A percentile compares a stretch with the other conserved stretches of the same genome.
phyloP scores from a whole-genome alignment of 2,888 invertebrate species.

The Limenitis camilla region DNA sequence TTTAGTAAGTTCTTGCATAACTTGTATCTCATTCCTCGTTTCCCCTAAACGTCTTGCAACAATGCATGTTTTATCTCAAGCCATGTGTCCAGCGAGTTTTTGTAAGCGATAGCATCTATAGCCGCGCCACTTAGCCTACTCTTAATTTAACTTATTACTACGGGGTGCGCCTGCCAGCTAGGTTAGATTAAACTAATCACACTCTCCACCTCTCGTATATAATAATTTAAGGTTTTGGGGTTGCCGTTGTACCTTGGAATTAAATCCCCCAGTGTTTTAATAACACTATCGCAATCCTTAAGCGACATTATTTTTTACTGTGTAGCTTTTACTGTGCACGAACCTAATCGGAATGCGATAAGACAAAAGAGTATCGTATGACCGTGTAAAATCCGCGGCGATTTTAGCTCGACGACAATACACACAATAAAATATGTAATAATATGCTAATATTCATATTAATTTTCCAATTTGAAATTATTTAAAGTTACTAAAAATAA shows the following conservation, averaged over 20 bases:
- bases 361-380: too few relatives aligned
- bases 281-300: neutral
- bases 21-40: neutral
- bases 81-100: conserved; percentile 5
- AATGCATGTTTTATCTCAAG: conserved; percentile 1
- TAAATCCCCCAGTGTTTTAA: neutral
- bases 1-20: neutral
- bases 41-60: neutral
- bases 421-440: too few relatives aligned
- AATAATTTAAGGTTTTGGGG: neutral
- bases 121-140: conserved; percentile 14
- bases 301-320: conserved; percentile 2
- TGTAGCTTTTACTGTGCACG: neutral
- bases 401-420: too few relatives aligned
- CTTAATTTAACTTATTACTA: conserved; percentile 5
- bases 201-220: neutral
- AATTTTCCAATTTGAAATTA: too few relatives aligned
- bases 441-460: too few relatives aligned
- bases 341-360: too few relatives aligned
- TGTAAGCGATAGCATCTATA: conserved; percentile 11
- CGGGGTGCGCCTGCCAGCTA: neutral
- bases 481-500: neutral
- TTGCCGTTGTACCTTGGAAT: neutral
- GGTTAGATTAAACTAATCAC: neutral
- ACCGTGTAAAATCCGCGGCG: too few relatives aligned